A percentile compares a stretch with the other conserved stretches of the same genome.
Conservation (phyloP, 2,797 vertebrate species). For the Pipistrellus nathusii region DNA sequence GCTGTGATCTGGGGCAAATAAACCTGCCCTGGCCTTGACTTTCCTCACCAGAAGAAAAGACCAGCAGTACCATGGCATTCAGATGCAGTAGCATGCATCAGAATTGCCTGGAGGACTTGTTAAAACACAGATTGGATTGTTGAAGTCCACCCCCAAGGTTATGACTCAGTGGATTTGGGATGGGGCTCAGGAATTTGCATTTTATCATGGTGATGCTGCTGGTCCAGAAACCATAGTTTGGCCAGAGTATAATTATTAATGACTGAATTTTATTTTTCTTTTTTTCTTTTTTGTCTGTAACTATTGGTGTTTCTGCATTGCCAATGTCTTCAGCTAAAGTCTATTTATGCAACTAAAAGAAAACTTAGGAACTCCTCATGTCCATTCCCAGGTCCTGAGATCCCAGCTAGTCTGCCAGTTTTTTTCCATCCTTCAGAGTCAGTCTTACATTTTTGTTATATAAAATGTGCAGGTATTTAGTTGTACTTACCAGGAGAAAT, state of each 20-base stretch:
- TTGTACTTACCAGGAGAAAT: not conserved
- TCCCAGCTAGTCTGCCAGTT: not conserved
- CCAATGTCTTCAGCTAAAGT: not conserved
- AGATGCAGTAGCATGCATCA: not conserved
- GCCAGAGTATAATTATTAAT: not conserved
- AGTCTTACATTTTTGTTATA: not conserved
- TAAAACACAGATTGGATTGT: not conserved
- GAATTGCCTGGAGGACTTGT: not conserved
- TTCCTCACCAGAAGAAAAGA: not conserved
- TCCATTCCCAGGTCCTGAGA: not conserved
- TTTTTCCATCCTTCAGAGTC: not conserved
- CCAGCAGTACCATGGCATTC: not conserved
- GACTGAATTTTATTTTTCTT: not conserved
- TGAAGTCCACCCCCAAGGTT: no score
- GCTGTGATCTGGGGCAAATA: not conserved
- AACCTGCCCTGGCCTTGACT: not conserved
- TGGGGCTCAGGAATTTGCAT: not conserved
- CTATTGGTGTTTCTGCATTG: not conserved
- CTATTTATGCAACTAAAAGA: not conserved
- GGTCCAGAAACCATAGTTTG: not conserved
- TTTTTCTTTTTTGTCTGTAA: not conserved
- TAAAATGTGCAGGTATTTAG: not conserved
- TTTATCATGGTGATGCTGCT: not conserved
- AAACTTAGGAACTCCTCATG: not conserved
- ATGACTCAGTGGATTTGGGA: not conserved